Evolutionary conservation across 2,888 invertebrate genomes (phyloP), one percentile per base, ranked within the genome.

Genomic region (Drosophila formosana): DNA sequence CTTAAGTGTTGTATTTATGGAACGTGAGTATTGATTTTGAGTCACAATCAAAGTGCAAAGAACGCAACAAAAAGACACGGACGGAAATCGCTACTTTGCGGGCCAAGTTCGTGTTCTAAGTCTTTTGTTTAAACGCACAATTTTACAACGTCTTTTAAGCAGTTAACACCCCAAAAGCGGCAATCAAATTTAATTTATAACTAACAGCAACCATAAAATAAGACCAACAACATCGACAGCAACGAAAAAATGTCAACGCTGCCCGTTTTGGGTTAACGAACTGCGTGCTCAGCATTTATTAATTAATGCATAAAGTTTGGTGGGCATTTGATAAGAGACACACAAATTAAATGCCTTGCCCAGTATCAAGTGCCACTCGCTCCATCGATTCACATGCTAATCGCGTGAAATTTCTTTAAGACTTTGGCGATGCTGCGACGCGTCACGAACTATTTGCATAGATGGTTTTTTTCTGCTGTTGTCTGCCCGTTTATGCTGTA

Each of bases 61-160:
- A 34, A 37, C 32, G 28, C 4, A 4, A 51, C 4, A 32, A 28
- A 62, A 52, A 32, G 18, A 18, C 18, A 32, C 32, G 9, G 9
- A 53, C 47, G 45, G 58, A 71, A 69, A 68, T 66, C 13, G 25
- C 26, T 25, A 25, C 51, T n/a, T 39, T 52, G 32, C 34, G n/a
- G 3, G n/a, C 11, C 81, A 80, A 85, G 88, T 89, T 87, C 50
- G 86, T 80, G 80, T 73, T 56, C 78, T 88, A 83, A 88, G 89
- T 87, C 88, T 89, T 88, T 87, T 82, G 88, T 85, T 83, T 77
- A 26, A 43, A 43, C 32, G 4, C 34, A 28, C 28, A 65, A 73
- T 64, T 66, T 78, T 72, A 77, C 51, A 72, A 30, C 63, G 46
- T 51, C 45, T 47, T 47, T 26, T 43, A 8, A 45, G 53, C 71